A percentile compares a stretch with the other conserved stretches of the same genome.
phyloP scores from a whole-genome alignment of 2,888 invertebrate genomes.

The Cenopis cana region DNA sequence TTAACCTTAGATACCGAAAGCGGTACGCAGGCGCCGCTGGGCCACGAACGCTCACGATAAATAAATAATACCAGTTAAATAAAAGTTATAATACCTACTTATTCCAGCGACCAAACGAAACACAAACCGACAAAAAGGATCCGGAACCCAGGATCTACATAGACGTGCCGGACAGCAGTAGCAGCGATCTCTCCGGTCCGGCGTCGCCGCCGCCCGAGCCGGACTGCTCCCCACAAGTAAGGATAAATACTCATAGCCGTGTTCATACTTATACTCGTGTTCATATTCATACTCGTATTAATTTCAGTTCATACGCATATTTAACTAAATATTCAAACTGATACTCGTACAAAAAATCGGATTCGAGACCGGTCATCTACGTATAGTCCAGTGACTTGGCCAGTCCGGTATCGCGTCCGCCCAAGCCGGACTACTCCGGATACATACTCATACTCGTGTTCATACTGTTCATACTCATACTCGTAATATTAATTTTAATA shows the following conservation, averaged over 20 bases:
- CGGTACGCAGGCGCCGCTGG: too few relatives aligned
- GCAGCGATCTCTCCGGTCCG: conserved; percentile 52
- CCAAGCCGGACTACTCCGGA: background rate
- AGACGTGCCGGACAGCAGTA: conserved; percentile 60
- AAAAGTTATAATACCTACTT: background rate
- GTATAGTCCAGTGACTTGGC: conserved; percentile 61
- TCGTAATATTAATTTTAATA: too few relatives aligned
- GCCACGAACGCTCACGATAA: too few relatives aligned
- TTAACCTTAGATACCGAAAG: too few relatives aligned
- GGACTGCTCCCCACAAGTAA: background rate
- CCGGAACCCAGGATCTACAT: conserved; percentile 56
- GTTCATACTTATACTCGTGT: too few relatives aligned
- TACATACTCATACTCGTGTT: background rate
- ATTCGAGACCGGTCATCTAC: conserved; percentile 52
- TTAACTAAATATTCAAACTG: too few relatives aligned
- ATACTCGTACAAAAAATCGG: background rate
- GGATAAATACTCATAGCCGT: too few relatives aligned
- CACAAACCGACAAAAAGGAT: conserved; percentile 12
- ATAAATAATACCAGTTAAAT: background rate
- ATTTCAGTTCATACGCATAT: too few relatives aligned
- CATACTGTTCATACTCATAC: too few relatives aligned
- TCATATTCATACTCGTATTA: too few relatives aligned
- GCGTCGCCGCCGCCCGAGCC: background rate
- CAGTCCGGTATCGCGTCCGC: background rate
- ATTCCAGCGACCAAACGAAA: background rate